Conservation (phyloP, 2,113 vertebrate genomes). For the Callopanchax toddi region DNA sequence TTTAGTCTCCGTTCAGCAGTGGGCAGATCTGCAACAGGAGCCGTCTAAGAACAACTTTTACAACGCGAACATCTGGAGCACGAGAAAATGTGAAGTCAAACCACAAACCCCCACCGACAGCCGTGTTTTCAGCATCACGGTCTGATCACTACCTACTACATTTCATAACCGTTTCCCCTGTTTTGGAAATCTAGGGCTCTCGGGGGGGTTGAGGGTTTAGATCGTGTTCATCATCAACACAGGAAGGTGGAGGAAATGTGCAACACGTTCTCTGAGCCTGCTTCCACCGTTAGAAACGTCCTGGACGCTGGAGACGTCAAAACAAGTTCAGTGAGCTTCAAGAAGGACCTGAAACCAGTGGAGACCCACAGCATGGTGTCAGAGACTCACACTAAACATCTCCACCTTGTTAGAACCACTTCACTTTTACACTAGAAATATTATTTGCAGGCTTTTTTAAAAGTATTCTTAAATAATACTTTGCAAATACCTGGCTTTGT, state of each 20-base stretch:
- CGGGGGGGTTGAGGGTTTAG: slow-evolving; percentile 42
- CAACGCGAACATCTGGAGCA: slow-evolving; percentile 56
- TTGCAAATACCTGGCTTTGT: too few species aligned
- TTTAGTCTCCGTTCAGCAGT: neutral
- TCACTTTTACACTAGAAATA: neutral
- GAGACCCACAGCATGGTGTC: too few species aligned
- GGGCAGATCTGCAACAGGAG: slow-evolving; percentile 37
- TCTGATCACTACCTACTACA: slow-evolving; percentile 27
- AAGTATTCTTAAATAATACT: too few species aligned
- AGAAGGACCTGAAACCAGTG: neutral
- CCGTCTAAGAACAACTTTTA: slow-evolving; percentile 56
- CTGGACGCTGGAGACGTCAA: neutral
- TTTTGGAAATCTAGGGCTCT: slow-evolving; percentile 57
- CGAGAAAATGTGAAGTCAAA: slow-evolving; percentile 39
- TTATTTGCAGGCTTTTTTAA: too few species aligned
- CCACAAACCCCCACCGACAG: slow-evolving; percentile 62
- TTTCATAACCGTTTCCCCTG: slow-evolving; percentile 72
- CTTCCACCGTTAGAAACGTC: slow-evolving; percentile 1
- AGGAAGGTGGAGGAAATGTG: slow-evolving; percentile 14
- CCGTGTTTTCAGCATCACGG: slow-evolving; percentile 41
- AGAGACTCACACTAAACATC: neutral
- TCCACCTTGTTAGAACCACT: neutral
- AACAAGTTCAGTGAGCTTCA: neutral
- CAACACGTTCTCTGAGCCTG: neutral
- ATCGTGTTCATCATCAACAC: slow-evolving; percentile 38